Evolutionary conservation across 2,797 vertebrate species (phyloP), one percentile per base, ranked within the genome.

Genomic region (Lagodon rhomboides): DNA sequence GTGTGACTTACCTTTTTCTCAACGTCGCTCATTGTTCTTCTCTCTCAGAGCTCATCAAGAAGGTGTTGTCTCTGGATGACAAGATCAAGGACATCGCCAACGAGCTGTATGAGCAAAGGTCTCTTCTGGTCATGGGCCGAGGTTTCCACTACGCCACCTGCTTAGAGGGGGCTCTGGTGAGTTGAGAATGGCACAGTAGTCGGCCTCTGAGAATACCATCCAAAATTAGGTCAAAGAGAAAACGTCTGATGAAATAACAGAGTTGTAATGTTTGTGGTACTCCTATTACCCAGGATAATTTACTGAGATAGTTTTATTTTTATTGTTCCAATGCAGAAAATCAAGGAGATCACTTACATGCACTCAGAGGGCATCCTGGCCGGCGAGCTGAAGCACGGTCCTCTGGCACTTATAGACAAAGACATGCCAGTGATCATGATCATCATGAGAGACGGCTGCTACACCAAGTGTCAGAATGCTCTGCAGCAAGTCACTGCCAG

Each of bases 301-400:
- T 34, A 20, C 18, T 72, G 8, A 80, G 6, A 0, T 44, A 0
- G 3, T 70, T 68, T 66, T 34, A 65, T 58, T 66, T 1, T 43
- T 30, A 74, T 55, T 59, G 6, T 62, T 74, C 13, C 12, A 8
- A 68, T 86, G 9, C 59, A 99, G 98, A 99, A 99, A 98, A 99
- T 99, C 77, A 99, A 99, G 91, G 98, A 99, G 92, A 98, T 99
- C 87, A 98, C 98, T 1, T 99, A 99, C 82, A 99, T 99, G 98
- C 98, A 99, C 86, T 99, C 98, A 0, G 98, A 99, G 91, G 98
- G 98, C 44, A 99, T 99, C 92, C 84, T 99, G 90, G 97, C 98
- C 0, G 98, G 98, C 20, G 98, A 99, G 91, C 92, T 99, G 92
- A 99, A 99, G 88, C 98, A 99, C 0, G 98, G 98, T 0, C 98